Percentiles rank a stretch among this genome's conserved stretches.
These are phyloP conservation scores for Nansenia antarctica DNA, from an alignment of 2,113 vertebrate species.

Conservation along the genomic window DNA sequence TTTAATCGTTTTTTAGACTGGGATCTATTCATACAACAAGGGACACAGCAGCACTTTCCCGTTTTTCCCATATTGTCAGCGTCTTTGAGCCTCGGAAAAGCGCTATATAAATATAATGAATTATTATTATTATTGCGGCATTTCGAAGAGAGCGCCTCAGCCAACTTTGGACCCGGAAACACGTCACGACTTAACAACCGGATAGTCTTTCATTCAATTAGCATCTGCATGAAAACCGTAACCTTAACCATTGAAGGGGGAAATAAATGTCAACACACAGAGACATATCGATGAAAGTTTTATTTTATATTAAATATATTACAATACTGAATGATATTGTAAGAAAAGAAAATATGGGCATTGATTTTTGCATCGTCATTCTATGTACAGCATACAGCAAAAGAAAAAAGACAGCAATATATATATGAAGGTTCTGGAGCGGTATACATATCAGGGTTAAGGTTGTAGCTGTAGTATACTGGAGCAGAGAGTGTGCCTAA, in stretches of 20 bases:
- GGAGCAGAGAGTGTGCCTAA: conserved; percentile 36
- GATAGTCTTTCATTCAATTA: too few species aligned
- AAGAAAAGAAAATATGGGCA: conserved; percentile 69
- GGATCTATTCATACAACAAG: too few species aligned
- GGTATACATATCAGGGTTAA: conserved; percentile 13
- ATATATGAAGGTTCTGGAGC: conserved; percentile 4
- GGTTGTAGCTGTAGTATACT: conserved; percentile 10
- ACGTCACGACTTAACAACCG: too few species aligned
- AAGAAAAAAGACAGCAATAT: conserved; percentile 52
- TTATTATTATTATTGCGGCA: too few species aligned
- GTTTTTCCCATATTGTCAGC: too few species aligned
- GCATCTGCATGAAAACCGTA: neutral
- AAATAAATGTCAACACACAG: conserved; percentile 28
- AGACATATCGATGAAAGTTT: conserved; percentile 75
- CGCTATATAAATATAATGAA: too few species aligned
- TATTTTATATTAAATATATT: conserved; percentile 87
- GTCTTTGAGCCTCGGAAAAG: too few species aligned
- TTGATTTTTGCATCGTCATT: conserved; percentile 73
- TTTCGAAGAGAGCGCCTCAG: too few species aligned
- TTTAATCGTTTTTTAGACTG: too few species aligned
- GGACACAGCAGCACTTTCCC: too few species aligned
- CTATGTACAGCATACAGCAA: conserved; percentile 71
- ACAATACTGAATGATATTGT: conserved; percentile 79
- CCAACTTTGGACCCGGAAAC: too few species aligned
- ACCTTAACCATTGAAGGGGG: neutral